Evolutionary conservation across 2,888 invertebrate species (phyloP).

Genomic region (Tiphia femorata): DNA sequence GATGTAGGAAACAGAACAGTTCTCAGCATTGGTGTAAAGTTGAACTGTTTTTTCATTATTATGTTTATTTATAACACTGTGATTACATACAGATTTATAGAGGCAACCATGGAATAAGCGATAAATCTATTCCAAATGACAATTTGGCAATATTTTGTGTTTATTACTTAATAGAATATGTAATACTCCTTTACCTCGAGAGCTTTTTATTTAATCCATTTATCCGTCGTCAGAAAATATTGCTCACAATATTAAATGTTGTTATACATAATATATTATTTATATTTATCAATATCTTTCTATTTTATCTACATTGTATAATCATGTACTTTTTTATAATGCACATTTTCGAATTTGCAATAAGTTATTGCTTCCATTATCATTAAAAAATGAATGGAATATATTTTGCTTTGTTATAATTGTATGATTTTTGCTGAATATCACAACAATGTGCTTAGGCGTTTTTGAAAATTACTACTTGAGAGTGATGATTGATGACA

Average conservation of each 20-base stretch:
- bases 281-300: constrained; percentile 17
- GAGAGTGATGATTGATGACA: neutral
- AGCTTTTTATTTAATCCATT: constrained; percentile 19
- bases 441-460: constrained; percentile 43
- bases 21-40: constrained; percentile 25
- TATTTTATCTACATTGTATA: constrained; percentile 17
- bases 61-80: constrained; percentile 49
- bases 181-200: constrained; percentile 20
- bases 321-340: constrained; percentile 22
- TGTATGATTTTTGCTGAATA: constrained; percentile 27
- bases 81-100: constrained; percentile 47
- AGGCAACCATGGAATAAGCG: constrained; percentile 36
- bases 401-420: constrained; percentile 10
- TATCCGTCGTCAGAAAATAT: constrained; percentile 39
- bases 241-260: constrained; percentile 28
- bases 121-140: constrained; percentile 17
- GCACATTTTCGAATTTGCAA: constrained; percentile 28
- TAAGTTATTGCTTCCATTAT: constrained; percentile 41
- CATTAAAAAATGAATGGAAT: constrained; percentile 33
- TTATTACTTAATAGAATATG: constrained; percentile 7
- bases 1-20: constrained; percentile 21
- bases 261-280: constrained; percentile 21
- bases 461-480: constrained; percentile 23
- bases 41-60: constrained; percentile 15
- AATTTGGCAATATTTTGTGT: constrained; percentile 10